phyloP scores from a whole-genome alignment of 2,113 vertebrate genomes.

The Cyphomyrus discorhynchus region DNA sequence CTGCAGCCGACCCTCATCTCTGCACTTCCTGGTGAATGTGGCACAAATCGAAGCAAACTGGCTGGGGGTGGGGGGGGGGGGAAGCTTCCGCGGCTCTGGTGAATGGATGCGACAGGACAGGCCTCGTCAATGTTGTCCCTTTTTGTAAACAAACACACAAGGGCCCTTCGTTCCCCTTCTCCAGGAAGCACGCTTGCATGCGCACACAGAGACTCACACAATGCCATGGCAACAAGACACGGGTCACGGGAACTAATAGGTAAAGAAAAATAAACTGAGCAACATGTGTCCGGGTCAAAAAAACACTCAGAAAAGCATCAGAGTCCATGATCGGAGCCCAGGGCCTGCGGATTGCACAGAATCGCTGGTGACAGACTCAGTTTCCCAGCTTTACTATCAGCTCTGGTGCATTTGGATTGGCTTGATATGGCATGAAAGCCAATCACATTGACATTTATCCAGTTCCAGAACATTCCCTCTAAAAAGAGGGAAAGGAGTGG shows the following conservation, averaged over 20 bases:
- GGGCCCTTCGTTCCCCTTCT: not conserved
- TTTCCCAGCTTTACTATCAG: not conserved
- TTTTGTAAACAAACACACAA: not conserved
- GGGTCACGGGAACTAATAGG: not conserved
- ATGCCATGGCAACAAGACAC: not conserved
- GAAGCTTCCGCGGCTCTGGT: not conserved
- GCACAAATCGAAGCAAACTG: constrained; percentile 7
- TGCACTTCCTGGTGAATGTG: not conserved
- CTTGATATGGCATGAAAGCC: not conserved
- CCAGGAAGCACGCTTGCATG: not conserved
- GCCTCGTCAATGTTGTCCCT: no score
- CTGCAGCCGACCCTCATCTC: not conserved
- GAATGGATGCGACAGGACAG: not conserved
- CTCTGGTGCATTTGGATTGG: not conserved
- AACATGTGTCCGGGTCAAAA: not conserved
- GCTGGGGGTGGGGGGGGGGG: not conserved
- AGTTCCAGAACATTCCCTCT: not conserved
- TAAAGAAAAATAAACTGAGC: not conserved
- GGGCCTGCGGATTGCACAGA: not conserved
- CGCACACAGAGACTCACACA: not conserved
- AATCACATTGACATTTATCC: constrained; percentile 2
- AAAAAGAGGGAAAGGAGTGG: not conserved
- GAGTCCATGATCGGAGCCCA: not conserved
- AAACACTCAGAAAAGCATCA: not conserved
- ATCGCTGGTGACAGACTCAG: not conserved